phyloP scores from a whole-genome alignment of 2,888 invertebrate genomes.

The Ceraclea dissimilis region DNA sequence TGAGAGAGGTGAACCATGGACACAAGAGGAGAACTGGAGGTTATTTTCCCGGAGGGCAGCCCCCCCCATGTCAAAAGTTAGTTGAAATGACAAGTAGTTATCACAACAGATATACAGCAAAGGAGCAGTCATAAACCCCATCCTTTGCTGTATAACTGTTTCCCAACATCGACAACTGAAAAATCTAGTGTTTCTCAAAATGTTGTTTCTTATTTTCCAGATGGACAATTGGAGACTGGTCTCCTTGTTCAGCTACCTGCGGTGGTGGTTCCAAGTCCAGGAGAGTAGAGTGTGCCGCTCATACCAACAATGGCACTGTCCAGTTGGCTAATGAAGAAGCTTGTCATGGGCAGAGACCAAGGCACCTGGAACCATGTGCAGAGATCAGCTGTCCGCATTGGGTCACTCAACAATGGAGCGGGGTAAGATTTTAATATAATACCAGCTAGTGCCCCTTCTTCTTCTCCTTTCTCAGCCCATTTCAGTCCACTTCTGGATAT shows the following conservation, averaged over 20 bases:
- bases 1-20: too few relatives aligned
- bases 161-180: too few relatives aligned
- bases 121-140: too few relatives aligned
- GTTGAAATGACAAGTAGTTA: too few relatives aligned
- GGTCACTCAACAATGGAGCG: constrained; percentile 83
- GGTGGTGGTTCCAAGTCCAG: constrained; percentile 78
- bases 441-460: neutral
- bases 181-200: too few relatives aligned
- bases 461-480: neutral
- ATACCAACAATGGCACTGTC: constrained; percentile 72
- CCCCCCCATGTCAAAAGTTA: too few relatives aligned
- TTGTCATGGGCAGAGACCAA: constrained; percentile 72
- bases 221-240: constrained; percentile 88
- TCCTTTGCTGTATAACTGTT: too few relatives aligned
- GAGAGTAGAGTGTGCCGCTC: constrained; percentile 76
- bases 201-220: constrained; percentile 40
- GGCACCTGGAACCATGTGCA: constrained; percentile 75
- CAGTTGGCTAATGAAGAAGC: constrained; percentile 70
- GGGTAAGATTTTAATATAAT: constrained; percentile 46
- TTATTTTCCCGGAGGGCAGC: too few relatives aligned
- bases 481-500: neutral
- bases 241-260: constrained; percentile 76
- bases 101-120: too few relatives aligned
- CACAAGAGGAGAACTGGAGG: too few relatives aligned
- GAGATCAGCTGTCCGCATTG: constrained; percentile 81